phyloP scores from a whole-genome alignment of 2,888 invertebrate genomes.

The Pimpla rufipes region DNA sequence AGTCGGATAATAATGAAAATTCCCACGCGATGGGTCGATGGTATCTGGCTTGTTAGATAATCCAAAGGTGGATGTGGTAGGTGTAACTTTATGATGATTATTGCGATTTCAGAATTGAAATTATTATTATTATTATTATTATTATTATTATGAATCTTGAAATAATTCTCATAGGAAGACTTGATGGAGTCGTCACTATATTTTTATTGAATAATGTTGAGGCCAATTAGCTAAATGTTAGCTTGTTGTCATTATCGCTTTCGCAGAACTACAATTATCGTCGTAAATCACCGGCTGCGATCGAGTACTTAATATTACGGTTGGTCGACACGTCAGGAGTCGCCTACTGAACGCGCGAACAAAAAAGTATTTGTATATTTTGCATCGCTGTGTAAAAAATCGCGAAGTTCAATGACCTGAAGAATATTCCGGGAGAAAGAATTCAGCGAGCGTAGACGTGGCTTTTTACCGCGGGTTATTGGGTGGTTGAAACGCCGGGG shows the following conservation, averaged over 20 bases:
- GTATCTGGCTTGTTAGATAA: neutral
- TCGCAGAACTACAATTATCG: neutral
- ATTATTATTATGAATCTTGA: too few relatives aligned
- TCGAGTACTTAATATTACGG: conserved; percentile 14
- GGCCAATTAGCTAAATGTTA: neutral
- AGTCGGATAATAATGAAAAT: neutral
- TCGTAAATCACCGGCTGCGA: conserved; percentile 18
- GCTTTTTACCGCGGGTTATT: neutral
- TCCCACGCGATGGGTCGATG: neutral
- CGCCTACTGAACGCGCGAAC: conserved; percentile 7
- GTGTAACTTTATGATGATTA: too few relatives aligned
- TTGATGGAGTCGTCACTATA: too few relatives aligned
- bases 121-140: too few relatives aligned
- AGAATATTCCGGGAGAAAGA: conserved; percentile 8
- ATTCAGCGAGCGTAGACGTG: conserved; percentile 9
- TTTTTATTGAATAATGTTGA: too few relatives aligned
- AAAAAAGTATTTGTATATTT: conserved; percentile 13
- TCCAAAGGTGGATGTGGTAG: neutral
- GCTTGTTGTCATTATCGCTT: neutral
- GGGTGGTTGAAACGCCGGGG: neutral
- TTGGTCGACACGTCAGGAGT: conserved; percentile 13
- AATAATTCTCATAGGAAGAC: too few relatives aligned
- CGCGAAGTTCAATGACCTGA: conserved; percentile 18
- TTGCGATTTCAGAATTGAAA: too few relatives aligned
- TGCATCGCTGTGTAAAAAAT: conserved; percentile 10